These are phyloP conservation scores for Tinea semifulvella DNA, from an alignment of 2,888 invertebrate genomes.

Conservation along the genomic window DNA sequence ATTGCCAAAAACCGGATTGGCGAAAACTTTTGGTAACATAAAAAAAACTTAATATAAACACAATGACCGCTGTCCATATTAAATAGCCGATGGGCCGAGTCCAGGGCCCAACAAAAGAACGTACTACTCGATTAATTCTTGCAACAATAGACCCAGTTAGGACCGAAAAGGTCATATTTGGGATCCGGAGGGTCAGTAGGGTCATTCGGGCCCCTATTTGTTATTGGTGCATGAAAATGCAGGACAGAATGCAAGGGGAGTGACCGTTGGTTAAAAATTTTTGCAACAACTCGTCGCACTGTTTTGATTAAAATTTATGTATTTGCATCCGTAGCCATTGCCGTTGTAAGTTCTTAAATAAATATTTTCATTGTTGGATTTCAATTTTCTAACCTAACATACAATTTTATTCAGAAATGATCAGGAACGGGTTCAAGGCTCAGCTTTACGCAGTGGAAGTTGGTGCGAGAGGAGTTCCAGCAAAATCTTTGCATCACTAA, in stretches of 20 bases:
- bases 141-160: slow-evolving; percentile 46
- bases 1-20: slow-evolving; percentile 26
- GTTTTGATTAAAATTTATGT: slow-evolving; percentile 45
- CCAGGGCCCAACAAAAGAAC: slow-evolving; percentile 39
- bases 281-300: slow-evolving; percentile 49
- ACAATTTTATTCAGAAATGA: too few species aligned
- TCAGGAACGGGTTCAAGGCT: too few species aligned
- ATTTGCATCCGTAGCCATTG: too few species aligned
- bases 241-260: slow-evolving; percentile 37
- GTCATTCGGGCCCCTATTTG: slow-evolving; percentile 38
- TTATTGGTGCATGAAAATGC: slow-evolving; percentile 45
- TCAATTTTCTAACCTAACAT: too few species aligned
- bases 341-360: too few species aligned
- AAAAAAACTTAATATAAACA: slow-evolving; percentile 56
- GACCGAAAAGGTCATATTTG: slow-evolving; percentile 61
- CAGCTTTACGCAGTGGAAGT: too few species aligned
- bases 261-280: slow-evolving; percentile 41
- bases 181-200: slow-evolving; percentile 57
- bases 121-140: slow-evolving; percentile 60
- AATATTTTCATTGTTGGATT: too few species aligned
- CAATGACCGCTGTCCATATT: slow-evolving; percentile 35
- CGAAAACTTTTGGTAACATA: slow-evolving; percentile 30
- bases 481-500: too few species aligned
- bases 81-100: slow-evolving; percentile 46
- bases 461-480: too few species aligned